Evolutionary conservation across 35 echinoderm and acorn worm genomes (phyloP).

Genomic region (Apostichopus parvimensis): DNA sequence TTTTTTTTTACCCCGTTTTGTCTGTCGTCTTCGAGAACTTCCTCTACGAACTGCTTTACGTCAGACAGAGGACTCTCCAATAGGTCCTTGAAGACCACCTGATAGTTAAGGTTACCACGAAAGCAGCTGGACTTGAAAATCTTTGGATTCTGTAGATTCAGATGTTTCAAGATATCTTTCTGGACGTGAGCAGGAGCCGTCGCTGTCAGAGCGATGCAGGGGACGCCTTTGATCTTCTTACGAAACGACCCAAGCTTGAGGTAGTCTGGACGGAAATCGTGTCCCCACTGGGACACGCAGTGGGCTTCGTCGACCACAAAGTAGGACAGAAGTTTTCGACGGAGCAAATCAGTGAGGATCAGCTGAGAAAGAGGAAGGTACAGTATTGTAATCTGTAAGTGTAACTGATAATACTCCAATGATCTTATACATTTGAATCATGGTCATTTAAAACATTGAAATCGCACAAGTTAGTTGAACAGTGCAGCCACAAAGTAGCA

Average conservation of each 20-base stretch:
- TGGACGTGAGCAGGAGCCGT: slow-evolving; percentile 82
- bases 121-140: slow-evolving; percentile 91
- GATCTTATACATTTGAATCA: too few species aligned
- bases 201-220: slow-evolving; percentile 90
- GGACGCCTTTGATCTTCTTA: slow-evolving; percentile 62
- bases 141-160: slow-evolving; percentile 67
- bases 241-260: slow-evolving; percentile 84
- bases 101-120: slow-evolving; percentile 84
- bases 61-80: slow-evolving; percentile 77
- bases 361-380: slow-evolving; percentile 6
- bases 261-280: slow-evolving; percentile 95
- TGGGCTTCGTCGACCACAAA: slow-evolving; percentile 97
- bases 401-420: too few species aligned
- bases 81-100: slow-evolving; percentile 89
- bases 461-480: too few species aligned
- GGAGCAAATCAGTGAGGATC: slow-evolving; percentile 53
- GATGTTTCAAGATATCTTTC: slow-evolving; percentile 69
- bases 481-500: too few species aligned
- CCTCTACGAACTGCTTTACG: slow-evolving; percentile 80
- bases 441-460: too few species aligned
- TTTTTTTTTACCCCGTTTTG: slow-evolving; percentile 42
- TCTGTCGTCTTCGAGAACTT: slow-evolving; percentile 59
- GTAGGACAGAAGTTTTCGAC: slow-evolving; percentile 58
- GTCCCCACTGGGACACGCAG: slow-evolving; percentile 99
- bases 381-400: too few species aligned